Percentiles rank a stretch among this genome's conserved stretches.
phyloP scores from a whole-genome alignment of 2,888 invertebrate genomes.

The Uropetala carovei region DNA sequence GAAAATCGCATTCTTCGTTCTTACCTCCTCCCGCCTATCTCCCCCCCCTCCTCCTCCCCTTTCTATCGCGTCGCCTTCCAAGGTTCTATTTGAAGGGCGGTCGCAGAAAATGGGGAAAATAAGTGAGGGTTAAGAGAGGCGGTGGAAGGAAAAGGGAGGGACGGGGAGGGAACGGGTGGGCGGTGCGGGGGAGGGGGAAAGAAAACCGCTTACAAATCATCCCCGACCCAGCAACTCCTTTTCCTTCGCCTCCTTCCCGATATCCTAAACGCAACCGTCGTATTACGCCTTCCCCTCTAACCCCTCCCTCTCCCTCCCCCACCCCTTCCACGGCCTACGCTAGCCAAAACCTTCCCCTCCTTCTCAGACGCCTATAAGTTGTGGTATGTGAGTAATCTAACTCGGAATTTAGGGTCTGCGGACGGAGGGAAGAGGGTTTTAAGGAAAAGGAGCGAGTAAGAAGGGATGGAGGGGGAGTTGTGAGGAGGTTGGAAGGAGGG shows the following conservation, averaged over 20 bases:
- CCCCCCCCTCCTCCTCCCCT: neutral
- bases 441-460: neutral
- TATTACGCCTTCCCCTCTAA: neutral
- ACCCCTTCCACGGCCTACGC: neutral
- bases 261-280: neutral
- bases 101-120: slow-evolving; percentile 14
- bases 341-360: neutral
- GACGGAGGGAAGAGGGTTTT: neutral
- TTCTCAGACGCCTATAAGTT: slow-evolving; percentile 38
- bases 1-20: slow-evolving; percentile 57
- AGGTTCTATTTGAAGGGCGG: neutral
- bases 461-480: neutral
- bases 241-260: neutral
- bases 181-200: neutral
- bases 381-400: slow-evolving; percentile 61
- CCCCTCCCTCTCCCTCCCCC: neutral
- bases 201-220: neutral
- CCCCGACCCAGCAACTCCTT: neutral
- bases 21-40: neutral
- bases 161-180: neutral
- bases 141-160: neutral
- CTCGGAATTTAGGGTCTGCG: slow-evolving; percentile 50
- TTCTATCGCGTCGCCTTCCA: neutral
- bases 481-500: neutral
- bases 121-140: neutral